Evolutionary conservation across 2,797 vertebrate species (phyloP), one percentile per base, ranked within the genome.

Genomic region (Cuculus canorus): DNA sequence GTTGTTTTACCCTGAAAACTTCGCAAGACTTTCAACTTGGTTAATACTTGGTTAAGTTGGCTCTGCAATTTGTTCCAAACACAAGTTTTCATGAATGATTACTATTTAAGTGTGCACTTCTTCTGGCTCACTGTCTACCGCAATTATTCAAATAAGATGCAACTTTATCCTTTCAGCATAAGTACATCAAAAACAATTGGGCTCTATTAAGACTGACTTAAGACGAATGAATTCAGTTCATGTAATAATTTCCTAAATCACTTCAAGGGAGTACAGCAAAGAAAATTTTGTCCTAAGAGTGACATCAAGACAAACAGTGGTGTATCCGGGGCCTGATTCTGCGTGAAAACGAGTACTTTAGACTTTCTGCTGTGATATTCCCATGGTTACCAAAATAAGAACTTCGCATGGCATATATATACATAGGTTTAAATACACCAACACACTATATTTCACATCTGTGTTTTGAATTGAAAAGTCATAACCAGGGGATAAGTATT

Each of bases 151-250:
- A 96, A 97, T 96, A 54, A 80, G 81, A 93, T 72, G 93, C 93
- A 90, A 94, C 97, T 96, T 95, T 53, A 96, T 90, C 93, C 90
- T 94, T 95, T 91, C 96, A 95, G 79, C 93, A 92, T 97, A 97
- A 97, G 96, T 94, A 94, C 96, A 96, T 94, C 95, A 96, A 93
- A 94, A 84, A 92, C 92, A 92, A 82, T 84, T 17, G 35, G 75
- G 78, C 79, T 96, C 87, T 91, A 93, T 92, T 91, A 93, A 94
- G 96, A 94, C 76, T 93, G 96, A 96, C 94, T 91, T 90, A 65
- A 85, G 72, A 82, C 66, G 82, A 95, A 72, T 90, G 78, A 86
- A 90, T 92, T 88, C 70, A 71, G 80, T 71, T 82, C 91, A 92
- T 90, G 78, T 68, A 80, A 96, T 92, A 79, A 89, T 88, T 86